phyloP scores from a whole-genome alignment of 1,140 invertebrate genomes.

The Pygmarrhopalites habei region DNA sequence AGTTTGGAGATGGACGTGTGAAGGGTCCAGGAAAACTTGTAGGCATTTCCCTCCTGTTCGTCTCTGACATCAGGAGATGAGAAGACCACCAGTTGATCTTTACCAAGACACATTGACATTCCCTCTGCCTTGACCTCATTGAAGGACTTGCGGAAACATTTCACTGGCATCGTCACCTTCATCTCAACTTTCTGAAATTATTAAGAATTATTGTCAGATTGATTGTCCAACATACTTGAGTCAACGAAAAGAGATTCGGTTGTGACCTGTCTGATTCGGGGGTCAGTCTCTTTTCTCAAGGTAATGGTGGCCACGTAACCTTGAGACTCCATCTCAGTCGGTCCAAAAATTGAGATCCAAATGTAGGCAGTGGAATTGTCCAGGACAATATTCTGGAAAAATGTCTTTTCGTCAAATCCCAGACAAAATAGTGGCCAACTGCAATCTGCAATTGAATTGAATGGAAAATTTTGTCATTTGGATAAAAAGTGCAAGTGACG shows the following conservation, averaged over 20 bases:
- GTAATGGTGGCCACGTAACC: background rate
- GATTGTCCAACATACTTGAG: background rate
- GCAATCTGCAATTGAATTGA: background rate
- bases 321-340: background rate
- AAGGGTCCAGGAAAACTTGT: background rate
- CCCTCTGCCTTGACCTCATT: background rate
- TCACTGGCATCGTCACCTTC: background rate
- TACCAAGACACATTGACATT: background rate
- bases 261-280: background rate
- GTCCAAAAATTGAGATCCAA: background rate
- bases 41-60: background rate
- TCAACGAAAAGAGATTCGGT: background rate
- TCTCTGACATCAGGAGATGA: background rate
- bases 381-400: background rate
- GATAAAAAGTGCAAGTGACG: background rate
- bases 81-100: background rate
- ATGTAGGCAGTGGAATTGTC: background rate
- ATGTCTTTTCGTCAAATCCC: background rate
- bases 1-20: too few species aligned
- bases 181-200: background rate
- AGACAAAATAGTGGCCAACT: background rate
- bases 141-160: background rate
- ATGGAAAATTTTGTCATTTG: background rate
- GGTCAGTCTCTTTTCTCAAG: background rate
- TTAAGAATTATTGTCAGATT: background rate